These are phyloP conservation scores for Diarsia mendica DNA, from an alignment of 2,888 invertebrate genomes.

Conservation along the genomic window DNA sequence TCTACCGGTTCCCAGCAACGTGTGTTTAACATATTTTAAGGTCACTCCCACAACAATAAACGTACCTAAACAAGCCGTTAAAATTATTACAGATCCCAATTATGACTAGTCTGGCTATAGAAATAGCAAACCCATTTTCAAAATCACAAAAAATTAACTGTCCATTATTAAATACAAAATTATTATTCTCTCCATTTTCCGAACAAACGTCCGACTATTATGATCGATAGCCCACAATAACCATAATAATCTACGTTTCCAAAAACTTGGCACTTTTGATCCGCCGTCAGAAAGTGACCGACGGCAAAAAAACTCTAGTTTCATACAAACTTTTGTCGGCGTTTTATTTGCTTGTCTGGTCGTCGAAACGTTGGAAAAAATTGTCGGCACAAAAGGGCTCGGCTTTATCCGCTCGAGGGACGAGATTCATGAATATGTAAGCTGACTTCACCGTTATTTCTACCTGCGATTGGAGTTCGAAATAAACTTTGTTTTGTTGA, in stretches of 20 bases:
- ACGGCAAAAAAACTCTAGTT: slow-evolving; percentile 42
- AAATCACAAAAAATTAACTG: slow-evolving; percentile 31
- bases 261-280: slow-evolving; percentile 60
- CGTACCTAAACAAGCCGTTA: not conserved
- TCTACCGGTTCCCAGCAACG: not conserved
- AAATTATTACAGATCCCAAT: slow-evolving; percentile 7
- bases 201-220: slow-evolving; percentile 46
- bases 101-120: too few species aligned
- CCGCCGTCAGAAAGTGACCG: slow-evolving; percentile 53
- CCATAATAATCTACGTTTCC: slow-evolving; percentile 49
- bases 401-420: slow-evolving; percentile 53
- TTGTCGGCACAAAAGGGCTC: slow-evolving; percentile 61
- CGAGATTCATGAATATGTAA: slow-evolving; percentile 66
- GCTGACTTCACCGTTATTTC: slow-evolving; percentile 61
- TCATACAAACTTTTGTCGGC: slow-evolving; percentile 32
- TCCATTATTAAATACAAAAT: slow-evolving; percentile 35
- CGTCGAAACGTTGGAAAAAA: slow-evolving; percentile 50
- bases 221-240: slow-evolving; percentile 58
- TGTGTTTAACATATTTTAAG: not conserved
- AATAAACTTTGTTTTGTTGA: slow-evolving; percentile 36
- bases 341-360: slow-evolving; percentile 52
- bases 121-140: slow-evolving; percentile 8
- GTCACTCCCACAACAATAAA: too few species aligned
- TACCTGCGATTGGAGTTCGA: slow-evolving; percentile 54
- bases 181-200: slow-evolving; percentile 17